These are phyloP conservation scores for Himalopsyche phryganea DNA, from an alignment of 1,140 invertebrate genomes.

Conservation along the genomic window DNA sequence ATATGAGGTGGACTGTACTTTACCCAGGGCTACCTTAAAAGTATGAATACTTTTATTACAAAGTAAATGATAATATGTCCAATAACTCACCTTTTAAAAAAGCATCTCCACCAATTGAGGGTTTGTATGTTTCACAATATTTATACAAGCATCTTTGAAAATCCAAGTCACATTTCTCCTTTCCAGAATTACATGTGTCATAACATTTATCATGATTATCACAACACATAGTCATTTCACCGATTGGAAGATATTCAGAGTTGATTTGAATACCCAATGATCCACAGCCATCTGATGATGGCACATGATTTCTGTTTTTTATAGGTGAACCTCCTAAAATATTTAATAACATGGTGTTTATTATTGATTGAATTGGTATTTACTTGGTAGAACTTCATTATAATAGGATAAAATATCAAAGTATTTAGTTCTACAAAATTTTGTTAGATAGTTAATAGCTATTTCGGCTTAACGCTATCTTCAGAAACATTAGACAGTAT, in stretches of 20 bases:
- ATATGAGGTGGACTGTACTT: no score
- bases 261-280: constrained; percentile 70
- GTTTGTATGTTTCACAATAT: constrained; percentile 71
- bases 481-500: no score
- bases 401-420: no score
- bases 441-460: no score
- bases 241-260: constrained; percentile 69
- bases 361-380: constrained; percentile 27
- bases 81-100: constrained; percentile 58
- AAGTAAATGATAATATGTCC: no score
- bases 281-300: constrained; percentile 78
- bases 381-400: no score
- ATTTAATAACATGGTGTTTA: no score
- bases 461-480: no score
- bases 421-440: no score
- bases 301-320: constrained; percentile 68
- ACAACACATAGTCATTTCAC: constrained; percentile 81
- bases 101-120: constrained; percentile 55
- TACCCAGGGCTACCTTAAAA: no score
- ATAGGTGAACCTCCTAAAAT: constrained; percentile 63
- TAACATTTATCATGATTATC: constrained; percentile 85
- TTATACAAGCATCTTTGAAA: constrained; percentile 83
- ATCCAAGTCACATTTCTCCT: constrained; percentile 80
- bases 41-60: no score
- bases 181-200: constrained; percentile 80